Evolutionary conservation across 2,113 vertebrate genomes (phyloP).

Genomic region (Mustelus asterias): DNA sequence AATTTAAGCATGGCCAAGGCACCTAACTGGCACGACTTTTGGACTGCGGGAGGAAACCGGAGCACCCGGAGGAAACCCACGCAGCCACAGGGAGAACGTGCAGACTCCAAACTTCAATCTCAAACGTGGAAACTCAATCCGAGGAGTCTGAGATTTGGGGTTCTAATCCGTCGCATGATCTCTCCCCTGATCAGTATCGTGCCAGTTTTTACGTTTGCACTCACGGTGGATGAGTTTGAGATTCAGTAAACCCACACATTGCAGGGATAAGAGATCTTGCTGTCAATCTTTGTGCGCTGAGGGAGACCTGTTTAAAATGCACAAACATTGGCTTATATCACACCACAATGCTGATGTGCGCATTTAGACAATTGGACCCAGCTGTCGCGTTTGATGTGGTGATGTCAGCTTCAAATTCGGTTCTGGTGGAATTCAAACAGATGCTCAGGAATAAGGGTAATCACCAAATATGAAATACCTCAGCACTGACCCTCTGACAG

Average conservation of each 20-base stretch:
- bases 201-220: neutral
- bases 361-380: neutral
- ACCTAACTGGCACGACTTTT: too few relatives aligned
- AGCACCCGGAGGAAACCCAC: too few relatives aligned
- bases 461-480: too few relatives aligned
- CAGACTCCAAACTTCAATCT: neutral
- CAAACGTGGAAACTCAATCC: neutral
- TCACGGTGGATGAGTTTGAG: neutral
- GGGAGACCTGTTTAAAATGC: neutral
- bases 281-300: neutral
- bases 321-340: neutral
- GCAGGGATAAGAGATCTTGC: too few relatives aligned
- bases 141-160: neutral
- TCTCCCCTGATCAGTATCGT: neutral
- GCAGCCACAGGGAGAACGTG: too few relatives aligned
- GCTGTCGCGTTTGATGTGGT: too few relatives aligned
- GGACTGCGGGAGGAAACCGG: too few relatives aligned
- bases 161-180: neutral
- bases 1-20: too few relatives aligned
- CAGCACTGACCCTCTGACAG: too few relatives aligned
- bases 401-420: too few relatives aligned
- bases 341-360: neutral
- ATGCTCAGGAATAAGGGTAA: too few relatives aligned
- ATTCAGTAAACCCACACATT: neutral
- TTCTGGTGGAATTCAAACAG: too few relatives aligned